Evolutionary conservation across 2,113 vertebrate species (phyloP).

Genomic region (Reinhardtius hippoglossoides): DNA sequence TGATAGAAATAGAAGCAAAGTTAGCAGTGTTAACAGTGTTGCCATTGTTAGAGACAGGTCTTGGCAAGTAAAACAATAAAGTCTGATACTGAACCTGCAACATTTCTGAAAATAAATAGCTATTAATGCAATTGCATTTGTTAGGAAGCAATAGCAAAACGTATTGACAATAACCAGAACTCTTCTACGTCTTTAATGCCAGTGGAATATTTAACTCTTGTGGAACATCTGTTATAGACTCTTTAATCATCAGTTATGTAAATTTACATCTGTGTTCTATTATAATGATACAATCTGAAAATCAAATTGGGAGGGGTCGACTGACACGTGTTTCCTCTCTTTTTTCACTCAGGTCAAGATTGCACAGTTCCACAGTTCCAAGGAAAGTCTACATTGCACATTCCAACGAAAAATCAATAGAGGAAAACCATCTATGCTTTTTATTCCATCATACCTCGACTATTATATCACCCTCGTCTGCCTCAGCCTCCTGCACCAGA

Average conservation of each 20-base stretch:
- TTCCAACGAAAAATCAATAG: not conserved
- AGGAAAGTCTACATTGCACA: not conserved
- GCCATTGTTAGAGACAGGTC: no score
- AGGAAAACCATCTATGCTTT: not conserved
- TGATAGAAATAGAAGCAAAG: no score
- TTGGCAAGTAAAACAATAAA: no score
- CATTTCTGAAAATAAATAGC: no score
- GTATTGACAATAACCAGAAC: no score
- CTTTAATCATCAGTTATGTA: not conserved
- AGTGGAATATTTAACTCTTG: not conserved
- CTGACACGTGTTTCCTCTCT: not conserved
- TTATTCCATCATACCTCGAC: slow-evolving; percentile 3
- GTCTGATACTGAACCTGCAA: no score
- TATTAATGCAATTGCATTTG: no score
- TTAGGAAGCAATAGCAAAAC: no score
- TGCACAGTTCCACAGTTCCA: not conserved
- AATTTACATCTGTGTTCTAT: not conserved
- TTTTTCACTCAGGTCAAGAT: not conserved
- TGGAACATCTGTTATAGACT: not conserved
- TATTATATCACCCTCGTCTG: slow-evolving; percentile 8
- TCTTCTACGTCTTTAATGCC: not conserved
- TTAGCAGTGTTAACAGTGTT: no score
- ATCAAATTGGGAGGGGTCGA: not conserved
- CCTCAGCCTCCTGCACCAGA: not conserved
- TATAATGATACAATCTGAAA: not conserved